Base-by-base conservation (phyloP, 2,888 invertebrate genomes). In the Leptogaster cylindrica region DNA sequence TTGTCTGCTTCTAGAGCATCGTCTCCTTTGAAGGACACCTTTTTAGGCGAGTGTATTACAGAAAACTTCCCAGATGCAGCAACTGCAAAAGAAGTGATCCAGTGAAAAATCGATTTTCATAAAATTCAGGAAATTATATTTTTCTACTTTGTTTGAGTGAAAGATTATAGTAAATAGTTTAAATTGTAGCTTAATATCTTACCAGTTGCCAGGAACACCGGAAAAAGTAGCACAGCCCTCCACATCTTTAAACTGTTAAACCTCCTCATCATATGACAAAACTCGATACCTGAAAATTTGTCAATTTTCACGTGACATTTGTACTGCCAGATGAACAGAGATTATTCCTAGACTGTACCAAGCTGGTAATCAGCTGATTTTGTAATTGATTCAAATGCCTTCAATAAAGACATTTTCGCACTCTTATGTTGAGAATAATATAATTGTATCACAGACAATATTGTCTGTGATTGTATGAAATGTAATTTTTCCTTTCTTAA, bases 1-100 rank as follows among this genome's bases (percentile, higher is more conserved):
- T 87, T 88, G 74, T 89, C 87, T 66, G 84, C 83, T 31, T 76
- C 74, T 8, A 89, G 77, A 71, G 83, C 82, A 70, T 86, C 86
- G 70, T 85, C 84, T 65, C 90, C 90, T 73, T 86, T 83, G 79
- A 92, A 92, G 70, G 82, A 79, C 44, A 92, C 80, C 72, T 89
- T 88, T 64, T 84, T 81, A 14, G 92, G 91, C 73, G 84, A 84
- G 75, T 88, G 86, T 66, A 92, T 81, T 66, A 92, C 81, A 48
- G 84, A 84, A 68, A 93, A 85, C 79, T 91, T 89, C 25, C 81
- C 80, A 67, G 74, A 71, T 25, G 79, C 80, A 18, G n/a, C n/a
- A n/a, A n/a, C n/a, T n/a, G n/a, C n/a, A n/a, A n/a, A n/a, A n/a
- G n/a, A n/a, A n/a, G n/a, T n/a, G n/a, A n/a, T n/a, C n/a, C n/a